Evolutionary conservation across 92 coral and sea anemone species (phyloP), one percentile per base, ranked within the genome.

Genomic region (Umimayanthus chanpuru): DNA sequence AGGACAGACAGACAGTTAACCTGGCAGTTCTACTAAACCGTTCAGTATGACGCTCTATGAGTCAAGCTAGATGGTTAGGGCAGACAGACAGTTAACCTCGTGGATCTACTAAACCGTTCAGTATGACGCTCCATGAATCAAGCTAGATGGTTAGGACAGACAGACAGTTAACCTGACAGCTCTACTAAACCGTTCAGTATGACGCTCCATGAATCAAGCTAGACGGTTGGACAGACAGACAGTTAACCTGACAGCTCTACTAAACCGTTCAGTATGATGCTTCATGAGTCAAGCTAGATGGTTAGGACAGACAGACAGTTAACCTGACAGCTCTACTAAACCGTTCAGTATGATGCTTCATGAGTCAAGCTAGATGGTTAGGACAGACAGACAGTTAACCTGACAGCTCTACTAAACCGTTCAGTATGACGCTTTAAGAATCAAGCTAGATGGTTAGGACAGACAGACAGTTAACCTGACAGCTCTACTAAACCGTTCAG

Each of bases 121-220:
- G 90, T 50, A 97, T 97, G 14, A 97, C 99, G 82, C 96, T 94
- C 98, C 98, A 97, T 39, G 99, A 29, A 6, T n/a, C 16, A 2
- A 18, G 16, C 5, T 53, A 12, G n/a, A 72, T 6, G 39, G 77
- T 29, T 20, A 30, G 4, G 20, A 15, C 10, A 47, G 50, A 47
- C 50, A 47, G 32, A 67, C 73, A n/a, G 72, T 23, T 91, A 89
- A 40, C 93, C 91, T 55, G 53, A 14, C 73, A 97, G 81, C 82
- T 95, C 96, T 8, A 97, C 98, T 40, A 98, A 97, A 15, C 99
- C 98, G 73, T 97, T 97, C 58, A 97, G 90, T 40, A 97, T 95
- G 9, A 95, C 99, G 79, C 96, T 95, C 99, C 99, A 97, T 53
- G 98, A 97, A 89, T 97, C 98, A 88, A 97, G 94, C 97, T 97